phyloP scores from a whole-genome alignment of 2,113 vertebrate genomes.

The Lasiurus cinereus region DNA sequence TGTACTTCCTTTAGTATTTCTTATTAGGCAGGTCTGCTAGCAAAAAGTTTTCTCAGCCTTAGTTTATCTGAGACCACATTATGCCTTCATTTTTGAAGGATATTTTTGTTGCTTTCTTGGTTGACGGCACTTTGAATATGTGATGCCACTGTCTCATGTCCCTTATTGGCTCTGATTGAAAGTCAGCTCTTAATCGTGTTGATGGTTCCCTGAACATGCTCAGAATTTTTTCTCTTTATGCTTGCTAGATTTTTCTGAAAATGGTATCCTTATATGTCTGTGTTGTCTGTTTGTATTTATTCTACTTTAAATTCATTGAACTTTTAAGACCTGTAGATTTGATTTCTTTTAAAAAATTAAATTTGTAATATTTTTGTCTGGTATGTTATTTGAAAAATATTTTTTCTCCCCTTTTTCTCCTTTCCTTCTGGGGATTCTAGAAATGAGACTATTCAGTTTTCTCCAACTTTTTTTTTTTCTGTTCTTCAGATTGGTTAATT shows the following conservation, averaged over 20 bases:
- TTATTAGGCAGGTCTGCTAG: neutral
- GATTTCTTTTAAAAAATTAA: slow-evolving; percentile 31
- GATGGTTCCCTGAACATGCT: neutral
- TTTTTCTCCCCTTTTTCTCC: neutral
- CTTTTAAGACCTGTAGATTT: slow-evolving; percentile 22
- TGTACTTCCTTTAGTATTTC: slow-evolving; percentile 31
- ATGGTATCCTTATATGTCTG: neutral
- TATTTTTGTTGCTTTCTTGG: slow-evolving; percentile 31
- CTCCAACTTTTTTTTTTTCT: slow-evolving; percentile 26
- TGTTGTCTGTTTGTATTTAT: slow-evolving; percentile 47
- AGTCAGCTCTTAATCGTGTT: neutral
- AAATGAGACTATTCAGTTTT: slow-evolving; percentile 31
- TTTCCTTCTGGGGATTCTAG: neutral
- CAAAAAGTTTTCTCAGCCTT: slow-evolving; percentile 17
- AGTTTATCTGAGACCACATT: neutral
- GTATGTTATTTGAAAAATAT: neutral
- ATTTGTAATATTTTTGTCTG: neutral
- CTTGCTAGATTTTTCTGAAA: neutral
- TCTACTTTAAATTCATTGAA: neutral
- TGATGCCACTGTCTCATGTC: neutral
- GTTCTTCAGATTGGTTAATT: slow-evolving; percentile 18
- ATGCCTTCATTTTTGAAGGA: slow-evolving; percentile 15
- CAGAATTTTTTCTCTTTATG: slow-evolving; percentile 34
- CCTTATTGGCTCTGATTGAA: slow-evolving; percentile 7
- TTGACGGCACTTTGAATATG: slow-evolving; percentile 22